Evolutionary conservation across 2,797 vertebrate species (phyloP).

Genomic region (Macropodus opercularis): DNA sequence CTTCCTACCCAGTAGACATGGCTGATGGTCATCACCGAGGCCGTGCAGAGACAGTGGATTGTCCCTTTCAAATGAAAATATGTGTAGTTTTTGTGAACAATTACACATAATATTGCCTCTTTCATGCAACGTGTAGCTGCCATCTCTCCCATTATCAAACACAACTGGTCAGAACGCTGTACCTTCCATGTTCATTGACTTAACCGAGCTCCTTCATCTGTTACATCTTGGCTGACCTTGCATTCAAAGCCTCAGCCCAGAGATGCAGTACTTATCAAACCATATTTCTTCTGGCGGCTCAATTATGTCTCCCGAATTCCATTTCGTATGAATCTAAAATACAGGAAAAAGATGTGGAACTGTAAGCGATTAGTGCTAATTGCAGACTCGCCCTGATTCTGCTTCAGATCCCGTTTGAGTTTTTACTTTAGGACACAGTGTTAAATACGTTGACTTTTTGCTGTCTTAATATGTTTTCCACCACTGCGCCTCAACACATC

Average conservation of each 20-base stretch:
- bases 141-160: neutral
- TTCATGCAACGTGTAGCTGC: neutral
- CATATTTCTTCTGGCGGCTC: slow-evolving; percentile 13
- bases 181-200: neutral
- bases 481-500: neutral
- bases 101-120: neutral
- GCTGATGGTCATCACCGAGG: slow-evolving; percentile 37
- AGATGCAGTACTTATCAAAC: slow-evolving; percentile 19
- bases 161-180: neutral
- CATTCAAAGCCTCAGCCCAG: slow-evolving; percentile 12
- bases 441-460: too few species aligned
- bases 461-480: slow-evolving; percentile 4
- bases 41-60: slow-evolving; percentile 7
- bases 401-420: slow-evolving; percentile 11
- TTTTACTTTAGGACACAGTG: neutral
- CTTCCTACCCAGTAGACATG: slow-evolving; percentile 28
- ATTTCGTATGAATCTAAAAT: slow-evolving; percentile 33
- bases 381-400: slow-evolving; percentile 36
- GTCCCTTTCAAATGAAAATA: slow-evolving; percentile 12
- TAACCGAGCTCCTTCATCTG: slow-evolving; percentile 11
- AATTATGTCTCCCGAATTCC: slow-evolving; percentile 43
- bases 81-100: slow-evolving; percentile 4
- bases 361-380: slow-evolving; percentile 42
- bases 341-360: slow-evolving; percentile 34
- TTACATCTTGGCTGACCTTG: slow-evolving; percentile 4